Conservation (phyloP, 2,888 invertebrate genomes). For the Sminthurinus aureus region DNA sequence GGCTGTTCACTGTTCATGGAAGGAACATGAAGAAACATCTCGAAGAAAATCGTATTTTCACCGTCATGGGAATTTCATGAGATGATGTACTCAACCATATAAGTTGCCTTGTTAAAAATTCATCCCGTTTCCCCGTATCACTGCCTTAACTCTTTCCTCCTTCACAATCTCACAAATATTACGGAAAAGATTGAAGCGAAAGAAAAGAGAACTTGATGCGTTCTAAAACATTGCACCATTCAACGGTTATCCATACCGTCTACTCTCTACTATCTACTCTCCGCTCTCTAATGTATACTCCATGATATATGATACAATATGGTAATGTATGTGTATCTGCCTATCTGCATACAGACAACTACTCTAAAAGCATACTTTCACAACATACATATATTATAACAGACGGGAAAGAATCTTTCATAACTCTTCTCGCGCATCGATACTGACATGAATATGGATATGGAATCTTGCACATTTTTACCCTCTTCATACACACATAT, state of each 20-base stretch:
- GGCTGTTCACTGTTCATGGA: conserved; percentile 20
- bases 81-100: conserved; percentile 45
- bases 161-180: conserved; percentile 1
- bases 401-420: not conserved
- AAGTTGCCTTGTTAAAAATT: conserved; percentile 42
- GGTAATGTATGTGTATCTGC: not conserved
- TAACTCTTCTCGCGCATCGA: too few species aligned
- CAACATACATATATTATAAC: too few species aligned
- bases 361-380: too few species aligned
- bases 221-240: conserved; percentile 2
- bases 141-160: not conserved
- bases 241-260: not conserved
- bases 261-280: not conserved
- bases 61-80: conserved; percentile 47
- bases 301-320: not conserved
- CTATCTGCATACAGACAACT: not conserved
- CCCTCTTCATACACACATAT: too few species aligned
- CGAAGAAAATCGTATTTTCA: conserved; percentile 45
- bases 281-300: not conserved
- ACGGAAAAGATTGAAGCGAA: conserved; percentile 34
- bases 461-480: not conserved
- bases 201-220: conserved; percentile 26
- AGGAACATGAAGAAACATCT: conserved; percentile 42
- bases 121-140: conserved; percentile 17
- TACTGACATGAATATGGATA: not conserved